Evolutionary conservation across 2,797 vertebrate genomes (phyloP).

Genomic region (Coregonus ussuriensis): DNA sequence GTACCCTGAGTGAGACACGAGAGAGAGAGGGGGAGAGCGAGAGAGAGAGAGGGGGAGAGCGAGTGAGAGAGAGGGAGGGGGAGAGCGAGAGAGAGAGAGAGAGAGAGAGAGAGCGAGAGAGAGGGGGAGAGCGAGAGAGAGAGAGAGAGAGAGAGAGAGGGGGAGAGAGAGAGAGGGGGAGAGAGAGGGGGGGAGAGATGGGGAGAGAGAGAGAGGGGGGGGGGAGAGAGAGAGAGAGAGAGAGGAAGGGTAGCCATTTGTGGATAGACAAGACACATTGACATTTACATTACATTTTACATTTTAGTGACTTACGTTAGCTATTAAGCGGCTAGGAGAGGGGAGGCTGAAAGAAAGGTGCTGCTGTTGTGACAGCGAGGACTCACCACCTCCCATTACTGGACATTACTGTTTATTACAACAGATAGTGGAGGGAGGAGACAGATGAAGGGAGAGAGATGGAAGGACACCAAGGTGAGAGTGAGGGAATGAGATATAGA

Average conservation of each 20-base stretch:
- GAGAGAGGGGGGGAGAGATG: background rate
- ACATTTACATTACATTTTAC: no score
- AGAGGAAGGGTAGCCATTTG: background rate
- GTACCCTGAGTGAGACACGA: conserved; percentile 22
- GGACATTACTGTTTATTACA: conserved; percentile 53
- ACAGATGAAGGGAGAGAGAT: background rate
- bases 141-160: background rate
- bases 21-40: conserved; percentile 15
- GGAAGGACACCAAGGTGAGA: conserved; percentile 7
- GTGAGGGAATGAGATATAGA: background rate
- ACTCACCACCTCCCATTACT: conserved; percentile 41
- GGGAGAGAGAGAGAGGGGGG: background rate
- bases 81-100: background rate
- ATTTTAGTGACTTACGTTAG: conserved; percentile 52
- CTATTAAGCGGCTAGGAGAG: conserved; percentile 53
- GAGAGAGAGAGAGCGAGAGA: background rate
- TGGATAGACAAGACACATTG: background rate
- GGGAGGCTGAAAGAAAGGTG: conserved; percentile 36
- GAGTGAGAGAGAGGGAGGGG: background rate
- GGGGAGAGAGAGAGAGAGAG: background rate
- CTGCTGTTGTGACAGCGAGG: conserved; percentile 45
- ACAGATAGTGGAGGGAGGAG: conserved; percentile 19
- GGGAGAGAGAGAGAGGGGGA: background rate
- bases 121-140: background rate
- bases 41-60: background rate